Conservation (phyloP, 2,113 vertebrate genomes). For the Scartelaos histophorus region DNA sequence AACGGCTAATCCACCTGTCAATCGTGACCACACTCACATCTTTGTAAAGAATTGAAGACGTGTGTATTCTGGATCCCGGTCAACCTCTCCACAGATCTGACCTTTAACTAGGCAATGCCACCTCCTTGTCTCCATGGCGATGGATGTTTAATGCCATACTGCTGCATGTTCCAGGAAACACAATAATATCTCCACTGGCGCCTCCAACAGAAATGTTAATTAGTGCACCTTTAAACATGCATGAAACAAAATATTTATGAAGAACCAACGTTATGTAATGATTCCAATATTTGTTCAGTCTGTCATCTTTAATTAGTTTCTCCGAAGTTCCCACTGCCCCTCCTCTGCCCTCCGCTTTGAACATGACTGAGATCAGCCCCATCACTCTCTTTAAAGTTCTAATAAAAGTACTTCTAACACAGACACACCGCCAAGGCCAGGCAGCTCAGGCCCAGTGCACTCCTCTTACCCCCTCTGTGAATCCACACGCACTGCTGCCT, state of each 20-base stretch:
- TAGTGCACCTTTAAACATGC: background rate
- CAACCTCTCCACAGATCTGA: too few species aligned
- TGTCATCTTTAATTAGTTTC: background rate
- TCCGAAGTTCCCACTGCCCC: background rate
- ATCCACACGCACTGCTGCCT: conserved; percentile 62
- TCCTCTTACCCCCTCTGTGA: conserved; percentile 54
- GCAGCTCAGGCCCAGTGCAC: conserved; percentile 40
- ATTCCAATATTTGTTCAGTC: background rate
- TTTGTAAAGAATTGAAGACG: too few species aligned
- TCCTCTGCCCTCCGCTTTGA: conserved; percentile 30
- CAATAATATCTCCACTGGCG: background rate
- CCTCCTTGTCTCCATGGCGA: background rate
- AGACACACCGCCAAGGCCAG: conserved; percentile 61
- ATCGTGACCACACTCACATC: too few species aligned
- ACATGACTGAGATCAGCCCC: conserved; percentile 15
- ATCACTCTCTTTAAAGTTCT: conserved; percentile 26
- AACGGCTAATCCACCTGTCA: too few species aligned
- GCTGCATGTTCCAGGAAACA: too few species aligned
- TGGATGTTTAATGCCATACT: too few species aligned
- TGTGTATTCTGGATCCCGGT: too few species aligned
- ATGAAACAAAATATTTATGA: background rate
- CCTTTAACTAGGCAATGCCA: background rate
- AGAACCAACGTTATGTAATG: too few species aligned
- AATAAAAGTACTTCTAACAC: conserved; percentile 46
- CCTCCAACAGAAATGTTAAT: background rate